Base-by-base conservation (phyloP, 2,888 invertebrate genomes). In the Drosophila tanythrix region DNA sequence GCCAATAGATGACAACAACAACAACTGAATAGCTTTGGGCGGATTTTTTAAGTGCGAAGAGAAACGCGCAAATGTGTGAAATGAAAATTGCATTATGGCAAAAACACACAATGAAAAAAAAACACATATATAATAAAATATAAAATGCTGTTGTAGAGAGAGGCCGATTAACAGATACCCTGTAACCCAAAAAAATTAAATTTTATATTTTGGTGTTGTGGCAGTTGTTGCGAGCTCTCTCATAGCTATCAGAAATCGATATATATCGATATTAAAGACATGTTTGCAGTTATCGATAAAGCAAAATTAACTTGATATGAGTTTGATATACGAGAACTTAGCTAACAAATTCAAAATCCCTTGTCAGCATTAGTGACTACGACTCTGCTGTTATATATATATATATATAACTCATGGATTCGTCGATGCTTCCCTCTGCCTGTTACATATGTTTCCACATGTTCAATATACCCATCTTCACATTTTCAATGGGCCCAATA, bases 1-100 rank as follows among this genome's bases (percentile, higher is more conserved):
- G 69, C 68, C 74, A 71, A 81, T 70, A 79, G 64, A 56, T 70
- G 70, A 55, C 43, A 72, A 52, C n/a, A 55, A 40, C 38, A 60
- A 53, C 51, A 43, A 25, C 38, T 35, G 5, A 50, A 35, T n/a
- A 27, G 46, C 57, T 46, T 38, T 36, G 53, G 57, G 63, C 52
- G 15, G 21, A 18, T 29, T 25, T 62, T 56, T n/a, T 13, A 35
- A 60, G 55, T 58, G 62, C 40, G 50, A 59, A 62, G 13, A 21
- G 53, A 46, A 55, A 51, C 58, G 58, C 62, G 50, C 31, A 43
- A 61, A 57, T 63, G 53, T 63, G 59, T 60, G 51, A 74, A 68
- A 70, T 60, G 55, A 46, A 66, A 70, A 78, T 74, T 73, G 56
- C 57, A 60, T 66, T 73, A 72, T 35, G 21, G 36, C 27, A 63